phyloP scores from a whole-genome alignment of 2,113 vertebrate genomes.

The Upupa epops region DNA sequence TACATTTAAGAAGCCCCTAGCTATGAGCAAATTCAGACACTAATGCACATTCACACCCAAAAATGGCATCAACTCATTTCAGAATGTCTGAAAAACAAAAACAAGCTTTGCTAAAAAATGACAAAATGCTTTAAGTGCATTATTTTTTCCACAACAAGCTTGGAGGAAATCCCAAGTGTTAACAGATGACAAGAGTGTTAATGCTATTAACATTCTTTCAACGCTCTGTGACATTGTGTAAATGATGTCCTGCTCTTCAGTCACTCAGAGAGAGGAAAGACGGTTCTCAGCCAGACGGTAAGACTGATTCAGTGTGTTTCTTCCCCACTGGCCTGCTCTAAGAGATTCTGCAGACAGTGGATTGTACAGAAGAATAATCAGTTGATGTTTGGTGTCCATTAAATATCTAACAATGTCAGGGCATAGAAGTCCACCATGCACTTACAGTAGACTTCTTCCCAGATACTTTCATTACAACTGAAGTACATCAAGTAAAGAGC shows the following conservation, averaged over 20 bases:
- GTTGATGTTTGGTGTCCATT: not conserved
- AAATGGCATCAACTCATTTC: not conserved
- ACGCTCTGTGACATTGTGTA: constrained; percentile 24
- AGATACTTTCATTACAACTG: not conserved
- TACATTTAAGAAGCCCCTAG: not conserved
- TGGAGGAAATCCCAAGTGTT: constrained; percentile 46
- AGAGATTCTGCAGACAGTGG: not conserved
- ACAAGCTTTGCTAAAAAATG: not conserved
- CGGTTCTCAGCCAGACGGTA: constrained; percentile 39
- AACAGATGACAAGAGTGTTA: constrained; percentile 53
- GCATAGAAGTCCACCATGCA: rapidly evolving
- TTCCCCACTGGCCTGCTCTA: not conserved
- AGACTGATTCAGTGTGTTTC: not conserved
- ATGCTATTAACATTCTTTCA: constrained; percentile 59
- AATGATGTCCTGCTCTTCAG: constrained; percentile 53
- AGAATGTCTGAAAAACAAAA: not conserved
- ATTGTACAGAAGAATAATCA: not conserved
- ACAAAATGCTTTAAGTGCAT: not conserved
- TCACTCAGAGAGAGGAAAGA: not conserved
- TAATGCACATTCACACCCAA: not conserved
- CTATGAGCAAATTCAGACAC: not conserved
- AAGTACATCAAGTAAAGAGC: not conserved
- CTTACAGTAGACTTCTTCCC: not conserved
- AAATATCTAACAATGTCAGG: not conserved
- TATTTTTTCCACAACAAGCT: not conserved